Evolutionary conservation across 2,113 vertebrate species (phyloP).

Genomic region (Halichoerus grypus): DNA sequence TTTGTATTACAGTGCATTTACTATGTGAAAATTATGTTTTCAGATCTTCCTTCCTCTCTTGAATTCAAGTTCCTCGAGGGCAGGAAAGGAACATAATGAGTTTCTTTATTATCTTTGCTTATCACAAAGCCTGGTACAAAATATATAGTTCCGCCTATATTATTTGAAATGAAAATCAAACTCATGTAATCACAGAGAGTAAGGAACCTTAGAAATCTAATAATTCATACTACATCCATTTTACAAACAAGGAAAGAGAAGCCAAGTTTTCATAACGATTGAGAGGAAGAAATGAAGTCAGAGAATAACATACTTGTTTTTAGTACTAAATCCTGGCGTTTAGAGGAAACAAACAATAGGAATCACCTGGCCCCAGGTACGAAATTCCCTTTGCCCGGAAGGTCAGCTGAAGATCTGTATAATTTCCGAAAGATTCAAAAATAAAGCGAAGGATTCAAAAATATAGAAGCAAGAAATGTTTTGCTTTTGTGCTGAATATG

Average conservation of each 20-base stretch:
- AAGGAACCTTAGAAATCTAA: neutral
- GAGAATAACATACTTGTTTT: neutral
- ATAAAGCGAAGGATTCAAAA: neutral
- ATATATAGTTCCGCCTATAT: neutral
- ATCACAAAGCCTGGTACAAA: neutral
- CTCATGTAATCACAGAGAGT: neutral
- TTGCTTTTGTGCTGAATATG: neutral
- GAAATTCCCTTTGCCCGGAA: neutral
- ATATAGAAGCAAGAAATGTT: neutral
- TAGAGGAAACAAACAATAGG: neutral
- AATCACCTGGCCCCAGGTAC: neutral
- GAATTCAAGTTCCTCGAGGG: neutral
- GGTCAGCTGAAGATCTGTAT: neutral
- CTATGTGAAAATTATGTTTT: neutral
- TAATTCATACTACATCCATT: neutral
- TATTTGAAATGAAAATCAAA: neutral
- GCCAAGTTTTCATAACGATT: neutral
- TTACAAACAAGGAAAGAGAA: slow-evolving; percentile 1
- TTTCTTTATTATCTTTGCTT: neutral
- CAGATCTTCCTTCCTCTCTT: neutral
- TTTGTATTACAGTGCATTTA: neutral
- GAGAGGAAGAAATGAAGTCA: neutral
- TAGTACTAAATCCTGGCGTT: neutral
- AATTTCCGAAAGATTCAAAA: slow-evolving; percentile 5
- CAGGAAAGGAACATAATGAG: neutral